Percentiles rank a stretch among this genome's conserved stretches.
Conservation (phyloP, 2,888 invertebrate genomes). For the Tenthredo notha region DNA sequence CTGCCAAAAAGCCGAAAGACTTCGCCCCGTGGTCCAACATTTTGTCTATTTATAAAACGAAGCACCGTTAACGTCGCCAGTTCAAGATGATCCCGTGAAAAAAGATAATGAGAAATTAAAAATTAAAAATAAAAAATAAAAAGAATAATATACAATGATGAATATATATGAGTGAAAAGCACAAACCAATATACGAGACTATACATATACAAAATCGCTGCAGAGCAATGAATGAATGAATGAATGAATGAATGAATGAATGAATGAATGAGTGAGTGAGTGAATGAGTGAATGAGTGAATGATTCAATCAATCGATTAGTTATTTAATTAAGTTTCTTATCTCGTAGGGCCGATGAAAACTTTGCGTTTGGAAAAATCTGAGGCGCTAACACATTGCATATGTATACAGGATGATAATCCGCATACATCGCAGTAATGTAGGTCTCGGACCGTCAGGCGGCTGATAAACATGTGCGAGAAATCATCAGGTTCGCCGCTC, state of each 20-base stretch:
- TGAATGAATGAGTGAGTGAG: too few relatives aligned
- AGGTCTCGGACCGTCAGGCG: too few relatives aligned
- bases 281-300: too few relatives aligned
- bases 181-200: neutral
- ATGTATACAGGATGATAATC: too few relatives aligned
- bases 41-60: slow-evolving; percentile 40
- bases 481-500: too few relatives aligned
- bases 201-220: neutral
- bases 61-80: slow-evolving; percentile 21
- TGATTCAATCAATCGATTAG: neutral
- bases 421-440: too few relatives aligned
- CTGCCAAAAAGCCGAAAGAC: slow-evolving; percentile 43
- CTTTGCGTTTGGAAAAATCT: neutral
- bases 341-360: neutral
- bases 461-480: too few relatives aligned
- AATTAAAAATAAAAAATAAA: neutral
- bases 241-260: too few relatives aligned
- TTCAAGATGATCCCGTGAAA: neutral
- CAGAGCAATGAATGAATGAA: neutral
- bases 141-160: neutral
- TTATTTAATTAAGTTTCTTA: neutral
- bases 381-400: neutral
- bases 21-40: slow-evolving; percentile 34
- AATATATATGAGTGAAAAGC: neutral
- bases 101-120: neutral